Evolutionary conservation across 2,888 invertebrate species (phyloP), one percentile per base, ranked within the genome.

Genomic region (Oligia fasciuncula): DNA sequence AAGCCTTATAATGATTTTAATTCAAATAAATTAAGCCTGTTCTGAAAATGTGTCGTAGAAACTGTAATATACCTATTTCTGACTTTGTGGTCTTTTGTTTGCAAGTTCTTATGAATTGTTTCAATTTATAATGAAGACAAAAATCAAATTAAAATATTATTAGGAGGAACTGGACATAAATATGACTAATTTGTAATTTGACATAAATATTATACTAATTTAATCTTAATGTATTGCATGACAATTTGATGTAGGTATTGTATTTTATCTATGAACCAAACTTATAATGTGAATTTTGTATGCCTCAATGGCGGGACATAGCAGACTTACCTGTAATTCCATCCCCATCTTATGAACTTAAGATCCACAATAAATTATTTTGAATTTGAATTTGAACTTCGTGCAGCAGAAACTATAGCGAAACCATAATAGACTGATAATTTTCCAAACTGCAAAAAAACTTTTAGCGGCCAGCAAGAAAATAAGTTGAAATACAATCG

Each of bases 401-500:
- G 9, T n/a, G 4, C 23, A 60, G n/a, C 11, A 43, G 46, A 73
- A 54, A 57, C 43, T 76, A 54, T 66, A 67, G 63, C 29, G 65
- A 76, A 76, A 62, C 54, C 70, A 57, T 78, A 87, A 77, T 75
- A 73, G 76, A 75, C 62, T 54, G 70, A 77, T 82, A 78, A 87
- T 77, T 85, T 29, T 81, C 60, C 57, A 74, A 81, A 73, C 40
- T 9, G 68, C 29, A 81, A 81, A 71, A 76, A 78, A 88, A 70
- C 69, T 80, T 78, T 79, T 43, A 40, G 78, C 66, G 13, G 49
- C 54, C 81, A 66, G 23, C 4, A 11, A 40, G 62, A 57, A 23
- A 77, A 78, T 67, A 79, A 71, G 60, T 75, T 81, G 60, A 77
- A 83, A 84, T 81, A 84, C 85, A 85, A 89, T 86, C 81, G 80